Evolutionary conservation across 2,113 vertebrate species (phyloP), one percentile per base, ranked within the genome.

Genomic region (Cephalopterus ornatus): DNA sequence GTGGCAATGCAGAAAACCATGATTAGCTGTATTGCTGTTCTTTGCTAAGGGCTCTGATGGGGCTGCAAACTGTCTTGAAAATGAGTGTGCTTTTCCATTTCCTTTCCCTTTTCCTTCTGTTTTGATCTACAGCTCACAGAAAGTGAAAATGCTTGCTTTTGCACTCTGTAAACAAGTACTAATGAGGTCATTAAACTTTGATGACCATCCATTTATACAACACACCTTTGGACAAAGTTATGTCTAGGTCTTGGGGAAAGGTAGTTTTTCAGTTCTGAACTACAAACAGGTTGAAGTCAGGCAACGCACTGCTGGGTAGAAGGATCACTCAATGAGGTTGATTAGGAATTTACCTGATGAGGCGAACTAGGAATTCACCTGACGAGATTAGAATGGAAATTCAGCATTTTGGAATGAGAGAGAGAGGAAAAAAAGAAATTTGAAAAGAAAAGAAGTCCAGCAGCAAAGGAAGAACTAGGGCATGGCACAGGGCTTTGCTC

Each of bases 181-280:
- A 85, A 93, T 68, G 66, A 95, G 66, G 52, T 78, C 76, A 47
- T 89, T 92, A 94, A 95, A 82, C 47, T 85, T 74, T 68, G 80
- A 72, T 67, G 59, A 78, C 47, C 9, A n/a, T 9, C 41, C 33
- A 19, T 81, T 75, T 82, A n/a, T 0, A 1, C 20, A 33, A 39
- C 41, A 59, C 3, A 11, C 27, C 70, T 89, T 52, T 52, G 56
- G 73, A 78, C 76, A 91, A 77, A 87, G 52, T 28, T 44, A 49
- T 11, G 2, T n/a, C 75, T 52, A 0, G 0, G 23, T 52, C 62
- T 44, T 50, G 9, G 22, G 10, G 44, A 12, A 89, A 72, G 39
- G 62, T 50, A 72, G 27, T 14, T 89, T 93, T 81, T 65, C 84
- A 92, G 30, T 62, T 89, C 66, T 7, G 2, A 81, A 12, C 4